Percentiles rank a stretch among this genome's conserved stretches.
phyloP scores from a whole-genome alignment of 2,113 vertebrate genomes.

The Tetraodon nigroviridis region DNA sequence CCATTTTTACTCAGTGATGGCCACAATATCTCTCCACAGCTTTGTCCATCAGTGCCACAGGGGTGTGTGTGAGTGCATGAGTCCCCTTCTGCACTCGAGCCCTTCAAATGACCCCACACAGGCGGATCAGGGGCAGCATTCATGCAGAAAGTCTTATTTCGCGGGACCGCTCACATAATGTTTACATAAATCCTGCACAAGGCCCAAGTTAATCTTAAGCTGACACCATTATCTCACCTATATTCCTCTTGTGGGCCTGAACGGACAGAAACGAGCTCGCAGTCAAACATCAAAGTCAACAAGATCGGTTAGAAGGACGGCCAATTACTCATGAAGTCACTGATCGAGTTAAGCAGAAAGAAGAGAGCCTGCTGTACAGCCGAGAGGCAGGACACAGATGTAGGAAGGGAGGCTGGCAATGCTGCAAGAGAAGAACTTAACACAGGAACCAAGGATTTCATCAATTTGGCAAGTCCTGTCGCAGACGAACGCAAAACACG shows the following conservation, averaged over 20 bases:
- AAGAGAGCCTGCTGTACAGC: conserved; percentile 2
- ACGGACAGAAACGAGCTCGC: too few species aligned
- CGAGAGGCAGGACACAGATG: conserved; percentile 15
- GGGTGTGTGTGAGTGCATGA: conserved; percentile 8
- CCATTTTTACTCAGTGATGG: conserved; percentile 34
- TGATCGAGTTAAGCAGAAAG: not conserved
- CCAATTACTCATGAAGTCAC: not conserved
- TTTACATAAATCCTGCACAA: conserved; percentile 12
- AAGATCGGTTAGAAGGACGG: too few species aligned
- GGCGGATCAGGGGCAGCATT: not conserved
- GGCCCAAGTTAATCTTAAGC: conserved; percentile 9
- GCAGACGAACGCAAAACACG: conserved; percentile 6
- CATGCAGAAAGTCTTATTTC: not conserved
- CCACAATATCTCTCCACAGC: conserved; percentile 12
- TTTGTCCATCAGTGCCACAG: conserved; percentile 25
- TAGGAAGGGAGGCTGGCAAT: conserved; percentile 18
- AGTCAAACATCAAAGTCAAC: too few species aligned
- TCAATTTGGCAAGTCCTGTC: not conserved
- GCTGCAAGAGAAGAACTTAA: conserved; percentile 31
- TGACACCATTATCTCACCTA: conserved; percentile 25
- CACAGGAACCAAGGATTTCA: conserved; percentile 2
- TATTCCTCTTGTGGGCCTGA: too few species aligned
- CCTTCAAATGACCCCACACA: conserved; percentile 14
- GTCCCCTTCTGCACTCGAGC: not conserved
- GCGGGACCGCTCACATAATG: not conserved